Evolutionary conservation across 2,113 vertebrate genomes (phyloP).

Genomic region (Phaetusa simplex): DNA sequence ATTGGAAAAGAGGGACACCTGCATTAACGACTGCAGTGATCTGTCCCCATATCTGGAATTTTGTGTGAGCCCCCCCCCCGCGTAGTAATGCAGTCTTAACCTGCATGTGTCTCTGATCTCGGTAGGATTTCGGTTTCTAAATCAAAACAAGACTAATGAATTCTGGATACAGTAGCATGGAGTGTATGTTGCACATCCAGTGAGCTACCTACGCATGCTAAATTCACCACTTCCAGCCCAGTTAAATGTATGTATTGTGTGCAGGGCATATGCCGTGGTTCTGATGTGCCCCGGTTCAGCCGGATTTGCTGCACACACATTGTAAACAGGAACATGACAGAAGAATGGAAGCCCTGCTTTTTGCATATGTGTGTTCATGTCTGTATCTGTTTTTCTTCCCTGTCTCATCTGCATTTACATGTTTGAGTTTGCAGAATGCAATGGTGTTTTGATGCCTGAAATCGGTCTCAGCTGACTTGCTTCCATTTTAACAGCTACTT

Average conservation of each 20-base stretch:
- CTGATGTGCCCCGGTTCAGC: neutral
- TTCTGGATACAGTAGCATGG: neutral
- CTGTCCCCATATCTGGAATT: neutral
- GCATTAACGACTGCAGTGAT: neutral
- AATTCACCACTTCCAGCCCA: neutral
- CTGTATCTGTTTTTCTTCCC: neutral
- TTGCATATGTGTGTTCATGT: rapidly evolving
- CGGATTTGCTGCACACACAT: neutral
- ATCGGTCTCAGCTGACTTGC: neutral
- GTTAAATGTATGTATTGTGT: rapidly evolving
- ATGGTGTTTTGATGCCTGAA: neutral
- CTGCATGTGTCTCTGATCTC: neutral
- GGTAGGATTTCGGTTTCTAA: neutral
- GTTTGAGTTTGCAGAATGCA: neutral
- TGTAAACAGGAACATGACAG: neutral
- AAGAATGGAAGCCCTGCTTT: neutral
- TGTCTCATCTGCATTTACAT: neutral
- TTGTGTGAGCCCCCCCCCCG: rapidly evolving
- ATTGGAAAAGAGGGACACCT: neutral
- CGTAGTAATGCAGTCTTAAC: neutral
- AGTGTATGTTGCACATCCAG: rapidly evolving
- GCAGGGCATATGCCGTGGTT: rapidly evolving
- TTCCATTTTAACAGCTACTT: neutral
- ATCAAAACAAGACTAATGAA: neutral
- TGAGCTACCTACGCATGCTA: neutral